Conservation (phyloP, 1,140 invertebrate species). For the Neotoxoptera formosana region DNA sequence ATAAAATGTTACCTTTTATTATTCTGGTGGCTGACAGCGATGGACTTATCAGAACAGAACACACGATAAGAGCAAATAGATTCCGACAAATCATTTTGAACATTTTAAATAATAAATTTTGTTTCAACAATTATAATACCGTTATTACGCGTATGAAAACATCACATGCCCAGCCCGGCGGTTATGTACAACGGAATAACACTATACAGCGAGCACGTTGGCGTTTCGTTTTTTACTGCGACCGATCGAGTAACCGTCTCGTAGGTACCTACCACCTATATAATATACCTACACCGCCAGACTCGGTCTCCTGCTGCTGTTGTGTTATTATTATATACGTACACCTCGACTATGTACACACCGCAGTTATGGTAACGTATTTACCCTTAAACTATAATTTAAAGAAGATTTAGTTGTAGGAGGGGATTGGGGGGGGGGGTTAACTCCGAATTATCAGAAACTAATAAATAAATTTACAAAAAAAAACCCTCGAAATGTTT, state of each 20-base stretch:
- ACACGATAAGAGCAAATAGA: background rate
- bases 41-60: background rate
- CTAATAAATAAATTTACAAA: no score
- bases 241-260: slow-evolving; percentile 5
- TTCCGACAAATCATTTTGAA: slow-evolving; percentile 10
- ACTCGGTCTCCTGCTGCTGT: background rate
- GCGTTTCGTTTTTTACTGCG: slow-evolving; percentile 52
- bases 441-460: no score
- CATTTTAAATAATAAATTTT: background rate
- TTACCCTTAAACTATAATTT: background rate
- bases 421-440: no score
- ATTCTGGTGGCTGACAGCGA: background rate
- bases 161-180: background rate
- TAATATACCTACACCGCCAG: slow-evolving; percentile 8
- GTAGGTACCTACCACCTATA: background rate
- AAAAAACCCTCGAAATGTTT: no score
- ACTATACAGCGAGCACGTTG: background rate
- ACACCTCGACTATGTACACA: background rate
- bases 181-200: background rate
- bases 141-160: slow-evolving; percentile 14
- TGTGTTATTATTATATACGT: background rate
- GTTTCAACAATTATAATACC: background rate
- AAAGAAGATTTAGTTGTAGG: background rate
- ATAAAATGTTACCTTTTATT: slow-evolving; percentile 40
- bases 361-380: background rate